Base-by-base conservation (phyloP, 1,140 invertebrate species). In the Drosophila subpulchrella region DNA sequence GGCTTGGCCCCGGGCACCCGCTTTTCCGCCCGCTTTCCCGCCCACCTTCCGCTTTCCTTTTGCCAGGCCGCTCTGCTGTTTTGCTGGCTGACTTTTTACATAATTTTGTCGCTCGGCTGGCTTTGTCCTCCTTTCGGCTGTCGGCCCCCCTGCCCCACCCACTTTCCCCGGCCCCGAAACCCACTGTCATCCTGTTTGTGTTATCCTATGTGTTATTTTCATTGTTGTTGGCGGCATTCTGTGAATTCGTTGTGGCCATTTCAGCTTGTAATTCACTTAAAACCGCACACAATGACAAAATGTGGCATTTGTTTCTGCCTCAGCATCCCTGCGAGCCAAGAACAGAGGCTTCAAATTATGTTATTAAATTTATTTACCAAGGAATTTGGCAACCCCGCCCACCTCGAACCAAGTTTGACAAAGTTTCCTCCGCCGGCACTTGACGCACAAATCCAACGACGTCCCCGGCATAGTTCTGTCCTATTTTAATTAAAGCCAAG, bases 251-350 rank as follows among this genome's bases (percentile, higher is more conserved):
- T 84, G 72, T 61, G 75, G 80, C 57, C 48, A 65, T 67, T 72
- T 81, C 67, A 82, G 73, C 67, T 84, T 88, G 84, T 88, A 89
- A 88, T 88, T 88, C 81, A 88, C 85, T 81, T 89, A 75, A 89
- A 88, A 72, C 77, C 77, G 66, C 78, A 89, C 61, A 89, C 72
- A 83, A 83, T 66, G 83, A 79, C 83, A 86, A 78, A 65, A 75
- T 70, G 47, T 86, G 76, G 51, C 30, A 63, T 59, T 70, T 55
- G 68, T 36, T 56, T 70, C 62, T 42, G 30, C 27, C 44, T 27
- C 13, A 38, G 24, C 32, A 7, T 38, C 34, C 17, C 62, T 32
- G 36, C 58, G 27, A 32, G 39, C 53, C 47, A n/a, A 11, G 44
- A 34, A 60, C 55, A 68, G 55, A 50, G 60, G 44, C 67, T 77